Conservation (phyloP, 2,797 vertebrate genomes). For the Novumbra hubbsi region DNA sequence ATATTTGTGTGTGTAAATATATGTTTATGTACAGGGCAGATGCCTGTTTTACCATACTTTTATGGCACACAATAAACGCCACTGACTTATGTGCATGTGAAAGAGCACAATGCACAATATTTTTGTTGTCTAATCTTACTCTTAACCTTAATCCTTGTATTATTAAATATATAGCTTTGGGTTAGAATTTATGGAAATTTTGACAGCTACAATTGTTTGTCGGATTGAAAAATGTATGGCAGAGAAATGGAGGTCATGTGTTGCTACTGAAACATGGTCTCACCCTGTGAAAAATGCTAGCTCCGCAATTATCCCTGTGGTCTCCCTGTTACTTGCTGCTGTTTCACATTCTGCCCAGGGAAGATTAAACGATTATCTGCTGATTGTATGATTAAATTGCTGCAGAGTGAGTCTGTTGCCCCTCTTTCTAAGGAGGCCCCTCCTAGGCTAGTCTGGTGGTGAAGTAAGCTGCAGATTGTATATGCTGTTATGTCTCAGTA, state of each 20-base stretch:
- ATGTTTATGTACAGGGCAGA: too few species aligned
- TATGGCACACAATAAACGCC: too few species aligned
- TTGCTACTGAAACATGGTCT: background rate
- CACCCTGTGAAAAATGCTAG: background rate
- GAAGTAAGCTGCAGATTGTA: background rate
- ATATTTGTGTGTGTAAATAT: too few species aligned
- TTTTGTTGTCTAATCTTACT: too few species aligned
- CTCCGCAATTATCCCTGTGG: constrained; percentile 1
- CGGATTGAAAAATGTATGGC: background rate
- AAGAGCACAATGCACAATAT: too few species aligned
- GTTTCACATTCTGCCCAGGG: background rate
- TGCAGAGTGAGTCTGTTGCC: background rate
- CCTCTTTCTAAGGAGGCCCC: too few species aligned
- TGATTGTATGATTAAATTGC: background rate
- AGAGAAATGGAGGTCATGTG: constrained; percentile 1
- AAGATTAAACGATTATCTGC: background rate
- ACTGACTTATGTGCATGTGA: too few species aligned
- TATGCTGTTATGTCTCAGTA: background rate
- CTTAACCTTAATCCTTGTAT: too few species aligned
- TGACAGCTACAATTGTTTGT: background rate
- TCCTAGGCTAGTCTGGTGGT: background rate
- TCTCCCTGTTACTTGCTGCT: background rate
- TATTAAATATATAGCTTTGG: too few species aligned
- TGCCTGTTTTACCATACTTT: too few species aligned
- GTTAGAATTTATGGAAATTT: background rate